These are phyloP conservation scores for Halcyon senegalensis DNA, from an alignment of 2,113 vertebrate genomes.

Conservation along the genomic window DNA sequence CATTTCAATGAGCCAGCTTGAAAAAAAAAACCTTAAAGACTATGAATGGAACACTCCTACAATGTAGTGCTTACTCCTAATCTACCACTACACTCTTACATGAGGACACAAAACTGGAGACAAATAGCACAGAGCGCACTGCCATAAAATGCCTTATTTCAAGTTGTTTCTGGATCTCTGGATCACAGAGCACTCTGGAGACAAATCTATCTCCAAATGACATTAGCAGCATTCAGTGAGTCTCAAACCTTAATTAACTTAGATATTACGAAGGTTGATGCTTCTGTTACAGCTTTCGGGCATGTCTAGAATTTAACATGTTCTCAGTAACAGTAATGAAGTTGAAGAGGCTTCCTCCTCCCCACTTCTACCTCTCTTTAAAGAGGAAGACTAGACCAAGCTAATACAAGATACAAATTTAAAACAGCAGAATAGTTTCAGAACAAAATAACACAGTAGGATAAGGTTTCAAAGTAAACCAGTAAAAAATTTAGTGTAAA, in stretches of 20 bases:
- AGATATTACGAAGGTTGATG: background rate
- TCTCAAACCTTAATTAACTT: background rate
- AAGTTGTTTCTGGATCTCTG: background rate
- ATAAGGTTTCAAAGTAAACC: background rate
- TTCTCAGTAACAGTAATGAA: background rate
- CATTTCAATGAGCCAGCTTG: conserved; percentile 5
- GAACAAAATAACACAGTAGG: background rate
- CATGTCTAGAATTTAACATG: background rate
- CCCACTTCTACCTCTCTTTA: background rate
- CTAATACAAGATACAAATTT: background rate
- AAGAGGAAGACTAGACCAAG: background rate
- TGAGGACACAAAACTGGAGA: background rate
- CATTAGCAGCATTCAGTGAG: background rate
- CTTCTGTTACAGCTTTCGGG: background rate
- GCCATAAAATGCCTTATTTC: background rate
- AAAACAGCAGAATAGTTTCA: background rate
- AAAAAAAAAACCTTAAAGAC: background rate
- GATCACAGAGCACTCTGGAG: background rate
- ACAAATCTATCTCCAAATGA: background rate
- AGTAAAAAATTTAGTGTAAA: background rate
- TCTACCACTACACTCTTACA: background rate
- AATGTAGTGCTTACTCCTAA: background rate
- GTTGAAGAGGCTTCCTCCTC: background rate
- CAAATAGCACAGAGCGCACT: background rate
- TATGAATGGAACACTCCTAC: background rate